phyloP scores from a whole-genome alignment of 2,888 invertebrate genomes.

The Fabriciana adippe region DNA sequence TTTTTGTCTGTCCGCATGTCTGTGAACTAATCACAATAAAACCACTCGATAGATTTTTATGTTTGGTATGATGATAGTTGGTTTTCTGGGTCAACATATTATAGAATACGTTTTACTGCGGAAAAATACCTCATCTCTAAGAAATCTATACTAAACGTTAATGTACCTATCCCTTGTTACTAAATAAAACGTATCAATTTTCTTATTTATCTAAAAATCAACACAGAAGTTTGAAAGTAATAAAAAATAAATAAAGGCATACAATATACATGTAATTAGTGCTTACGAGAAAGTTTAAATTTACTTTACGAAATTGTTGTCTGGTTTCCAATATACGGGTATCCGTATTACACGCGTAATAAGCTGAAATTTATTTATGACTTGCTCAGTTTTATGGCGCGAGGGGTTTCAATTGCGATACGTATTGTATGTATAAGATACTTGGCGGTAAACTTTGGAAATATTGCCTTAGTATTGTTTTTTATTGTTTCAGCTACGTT shows the following conservation, averaged over 20 bases:
- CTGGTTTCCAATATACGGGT: constrained; percentile 37
- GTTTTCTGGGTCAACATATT: no score
- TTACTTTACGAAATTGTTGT: constrained; percentile 36
- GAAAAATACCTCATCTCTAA: no score
- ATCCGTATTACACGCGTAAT: constrained; percentile 36
- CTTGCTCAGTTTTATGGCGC: constrained; percentile 34
- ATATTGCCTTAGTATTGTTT: constrained; percentile 10
- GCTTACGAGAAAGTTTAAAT: constrained; percentile 32
- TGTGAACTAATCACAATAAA: no score
- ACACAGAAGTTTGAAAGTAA: constrained; percentile 14
- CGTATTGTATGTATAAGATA: constrained; percentile 23
- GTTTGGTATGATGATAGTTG: no score
- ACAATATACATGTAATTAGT: constrained; percentile 19
- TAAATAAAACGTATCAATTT: no score
- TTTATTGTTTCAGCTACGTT: neutral
- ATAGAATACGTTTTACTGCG: no score
- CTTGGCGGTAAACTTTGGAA: constrained; percentile 22
- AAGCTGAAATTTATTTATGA: constrained; percentile 43
- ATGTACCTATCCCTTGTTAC: no score
- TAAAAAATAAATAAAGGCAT: constrained; percentile 12
- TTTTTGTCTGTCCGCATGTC: no score
- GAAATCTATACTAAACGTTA: no score
- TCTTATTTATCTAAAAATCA: neutral
- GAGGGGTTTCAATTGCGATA: constrained; percentile 32
- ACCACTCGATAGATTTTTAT: no score